Evolutionary conservation across 2,113 vertebrate genomes (phyloP).

Genomic region (Otus sunia): DNA sequence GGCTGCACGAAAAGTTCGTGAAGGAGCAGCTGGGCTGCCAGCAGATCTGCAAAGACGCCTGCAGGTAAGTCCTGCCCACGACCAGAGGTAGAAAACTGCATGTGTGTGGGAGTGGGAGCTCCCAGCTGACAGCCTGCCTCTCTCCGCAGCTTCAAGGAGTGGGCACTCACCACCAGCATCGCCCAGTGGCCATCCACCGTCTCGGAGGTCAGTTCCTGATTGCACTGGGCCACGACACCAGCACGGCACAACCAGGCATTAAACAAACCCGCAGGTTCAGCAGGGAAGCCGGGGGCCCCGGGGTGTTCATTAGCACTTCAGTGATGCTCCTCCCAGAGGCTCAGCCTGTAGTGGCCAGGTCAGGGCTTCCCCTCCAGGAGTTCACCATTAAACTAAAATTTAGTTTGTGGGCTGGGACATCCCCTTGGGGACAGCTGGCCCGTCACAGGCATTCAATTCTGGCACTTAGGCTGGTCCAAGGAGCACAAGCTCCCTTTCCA

Average conservation of each 20-base stretch:
- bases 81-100: background rate
- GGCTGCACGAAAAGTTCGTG: conserved; percentile 72
- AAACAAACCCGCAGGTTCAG: background rate
- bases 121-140: background rate
- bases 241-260: background rate
- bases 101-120: fast-evolving
- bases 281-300: background rate
- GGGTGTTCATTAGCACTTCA: background rate
- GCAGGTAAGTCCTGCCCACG: conserved; percentile 68
- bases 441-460: background rate
- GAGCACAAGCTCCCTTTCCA: background rate
- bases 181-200: conserved; percentile 78
- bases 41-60: conserved; percentile 74
- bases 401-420: background rate
- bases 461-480: background rate
- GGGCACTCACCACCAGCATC: conserved; percentile 78
- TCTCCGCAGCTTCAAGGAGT: conserved; percentile 80
- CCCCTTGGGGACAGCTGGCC: background rate
- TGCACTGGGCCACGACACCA: background rate
- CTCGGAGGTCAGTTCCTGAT: conserved; percentile 69
- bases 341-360: background rate
- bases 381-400: background rate
- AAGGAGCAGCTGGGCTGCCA: conserved; percentile 80
- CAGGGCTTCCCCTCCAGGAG: background rate
- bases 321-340: background rate